Base-by-base conservation (phyloP, 2,888 invertebrate genomes). In the Torymus tubicola region DNA sequence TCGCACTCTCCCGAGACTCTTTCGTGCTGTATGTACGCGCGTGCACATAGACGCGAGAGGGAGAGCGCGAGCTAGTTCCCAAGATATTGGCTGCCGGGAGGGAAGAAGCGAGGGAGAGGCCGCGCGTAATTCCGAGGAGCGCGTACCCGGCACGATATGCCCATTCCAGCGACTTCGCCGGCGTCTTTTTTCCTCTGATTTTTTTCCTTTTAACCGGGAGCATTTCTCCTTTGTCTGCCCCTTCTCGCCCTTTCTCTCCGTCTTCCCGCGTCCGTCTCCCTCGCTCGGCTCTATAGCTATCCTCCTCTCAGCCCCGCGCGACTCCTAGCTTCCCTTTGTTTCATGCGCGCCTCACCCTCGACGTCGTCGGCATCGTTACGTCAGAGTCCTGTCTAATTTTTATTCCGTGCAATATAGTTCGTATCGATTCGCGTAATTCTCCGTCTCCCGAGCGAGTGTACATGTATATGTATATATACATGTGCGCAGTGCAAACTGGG, bases 291-390 rank as follows among this genome's bases (percentile, higher is more conserved):
- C 2, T 63, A 42, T 52, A 55, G 55, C 50, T 50, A 58, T 16
- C 42, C 12, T 50, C 55, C 21, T 18, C 21, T 61, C 50, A 24
- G 16, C 13, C 69, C 61, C 50, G 67, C 50, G 67, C 81, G 69
- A 69, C 70, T 70, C 69, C 55, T 70, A 53, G 69, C 79, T 69
- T 79, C 79, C 63, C 79, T 73, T 79, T 82, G 76, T 79, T 76
- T 82, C 81, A 75, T 50, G 31, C 58, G 50, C 58, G 50, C 57
- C 24, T 10, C 67, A 55, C 65, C 57, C 67, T 60, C 61, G 68
- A 71, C 65, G 73, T 63, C 58, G 72, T 75, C 70, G 72, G 31
- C 78, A 63, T 73, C 58, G 16, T 24, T 58, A 50, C 53, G 52
- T 13, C 64, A 16, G n/a, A 65, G 65, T 16, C 52, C 65, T 70